Conservation (phyloP, 2,113 vertebrate genomes). For the Prochilodus magdalenae region DNA sequence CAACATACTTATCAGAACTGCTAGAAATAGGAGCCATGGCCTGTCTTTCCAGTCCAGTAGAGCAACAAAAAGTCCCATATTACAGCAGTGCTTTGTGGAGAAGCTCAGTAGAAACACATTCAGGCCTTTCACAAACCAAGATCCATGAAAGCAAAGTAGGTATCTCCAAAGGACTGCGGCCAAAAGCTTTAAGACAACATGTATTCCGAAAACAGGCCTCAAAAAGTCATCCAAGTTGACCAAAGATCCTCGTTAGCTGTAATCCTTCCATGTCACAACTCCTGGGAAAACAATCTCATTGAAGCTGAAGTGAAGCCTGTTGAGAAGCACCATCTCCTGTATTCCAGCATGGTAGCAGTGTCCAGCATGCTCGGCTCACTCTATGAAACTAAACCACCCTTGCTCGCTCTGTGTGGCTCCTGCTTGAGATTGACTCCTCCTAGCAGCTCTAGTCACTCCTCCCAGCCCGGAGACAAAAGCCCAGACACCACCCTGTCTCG, state of each 20-base stretch:
- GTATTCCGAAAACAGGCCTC: slow-evolving; percentile 19
- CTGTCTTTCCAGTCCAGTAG: slow-evolving; percentile 67
- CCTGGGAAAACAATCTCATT: slow-evolving; percentile 49
- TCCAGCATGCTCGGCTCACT: neutral
- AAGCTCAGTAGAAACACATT: slow-evolving; percentile 67
- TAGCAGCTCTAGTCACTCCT: slow-evolving; percentile 61
- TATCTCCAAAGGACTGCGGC: neutral
- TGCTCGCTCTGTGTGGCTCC: slow-evolving; percentile 40
- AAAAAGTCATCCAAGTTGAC: neutral
- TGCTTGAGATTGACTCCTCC: slow-evolving; percentile 64
- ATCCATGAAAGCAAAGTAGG: slow-evolving; percentile 45
- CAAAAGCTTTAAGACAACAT: neutral
- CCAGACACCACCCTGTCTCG: slow-evolving; percentile 73
- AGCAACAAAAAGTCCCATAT: slow-evolving; percentile 78
- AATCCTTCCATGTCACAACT: slow-evolving; percentile 45
- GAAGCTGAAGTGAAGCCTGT: slow-evolving; percentile 41
- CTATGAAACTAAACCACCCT: slow-evolving; percentile 27
- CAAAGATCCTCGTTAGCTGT: slow-evolving; percentile 2
- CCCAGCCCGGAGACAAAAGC: slow-evolving; percentile 76
- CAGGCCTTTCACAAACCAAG: slow-evolving; percentile 50
- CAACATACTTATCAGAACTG: slow-evolving; percentile 79
- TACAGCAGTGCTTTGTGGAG: slow-evolving; percentile 71
- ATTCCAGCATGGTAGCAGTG: slow-evolving; percentile 53
- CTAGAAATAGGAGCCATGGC: slow-evolving; percentile 65
- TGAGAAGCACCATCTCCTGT: slow-evolving; percentile 47